A percentile compares a stretch with the other conserved stretches of the same genome.
Conservation (phyloP, 2,888 invertebrate genomes). For the Caenorhabditis japonica region DNA sequence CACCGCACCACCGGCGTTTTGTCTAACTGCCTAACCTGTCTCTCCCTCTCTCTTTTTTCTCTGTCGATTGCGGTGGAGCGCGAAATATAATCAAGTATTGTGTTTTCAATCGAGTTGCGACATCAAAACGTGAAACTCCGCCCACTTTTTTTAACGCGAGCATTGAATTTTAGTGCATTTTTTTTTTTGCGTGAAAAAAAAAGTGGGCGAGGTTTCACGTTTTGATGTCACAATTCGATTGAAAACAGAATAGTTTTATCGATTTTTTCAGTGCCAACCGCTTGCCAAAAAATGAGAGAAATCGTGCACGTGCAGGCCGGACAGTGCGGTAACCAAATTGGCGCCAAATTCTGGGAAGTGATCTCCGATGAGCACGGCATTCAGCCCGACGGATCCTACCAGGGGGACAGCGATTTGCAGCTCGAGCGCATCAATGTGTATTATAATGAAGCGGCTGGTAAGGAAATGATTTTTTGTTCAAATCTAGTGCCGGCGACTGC, state of each 20-base stretch:
- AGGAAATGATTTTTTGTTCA: neutral
- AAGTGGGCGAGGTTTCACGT: too few relatives aligned
- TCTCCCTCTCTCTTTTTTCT: neutral
- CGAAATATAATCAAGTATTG: too few relatives aligned
- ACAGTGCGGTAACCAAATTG: slow-evolving; percentile 96
- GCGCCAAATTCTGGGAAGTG: slow-evolving; percentile 81
- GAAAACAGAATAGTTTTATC: too few relatives aligned
- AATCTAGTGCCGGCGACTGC: too few relatives aligned
- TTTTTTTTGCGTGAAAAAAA: too few relatives aligned
- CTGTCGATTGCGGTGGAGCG: slow-evolving; percentile 19
- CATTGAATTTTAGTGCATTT: too few relatives aligned
- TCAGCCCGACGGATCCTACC: slow-evolving; percentile 89
- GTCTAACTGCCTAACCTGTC: slow-evolving; percentile 8
- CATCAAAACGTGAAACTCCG: too few relatives aligned
- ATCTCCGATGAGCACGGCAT: slow-evolving; percentile 84
- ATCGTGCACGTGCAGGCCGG: slow-evolving; percentile 95
- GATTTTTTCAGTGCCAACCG: slow-evolving; percentile 6
- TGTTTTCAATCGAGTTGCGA: too few relatives aligned
- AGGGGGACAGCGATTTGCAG: slow-evolving; percentile 68
- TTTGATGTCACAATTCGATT: too few relatives aligned
- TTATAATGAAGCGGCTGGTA: slow-evolving; percentile 79
- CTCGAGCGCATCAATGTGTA: slow-evolving; percentile 81
- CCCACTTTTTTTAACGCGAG: too few relatives aligned
- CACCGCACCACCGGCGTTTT: too few relatives aligned
- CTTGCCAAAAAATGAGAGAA: slow-evolving; percentile 85